phyloP scores from a whole-genome alignment of 1,140 invertebrate species.

The Hycleus phaleratus region DNA sequence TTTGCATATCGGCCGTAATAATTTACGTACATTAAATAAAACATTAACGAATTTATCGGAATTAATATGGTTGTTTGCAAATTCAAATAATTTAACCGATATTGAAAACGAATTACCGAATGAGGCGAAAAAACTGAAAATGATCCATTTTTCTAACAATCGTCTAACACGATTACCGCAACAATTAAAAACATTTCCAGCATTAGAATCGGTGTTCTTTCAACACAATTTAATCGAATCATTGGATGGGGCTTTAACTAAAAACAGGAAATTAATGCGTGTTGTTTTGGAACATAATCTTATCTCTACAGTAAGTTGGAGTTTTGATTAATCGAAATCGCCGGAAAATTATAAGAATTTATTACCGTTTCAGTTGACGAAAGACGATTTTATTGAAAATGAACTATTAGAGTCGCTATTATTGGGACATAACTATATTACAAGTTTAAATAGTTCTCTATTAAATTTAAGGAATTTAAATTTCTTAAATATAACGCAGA shows the following conservation, averaged over 20 bases:
- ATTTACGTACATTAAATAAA: constrained; percentile 61
- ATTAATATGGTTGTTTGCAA: constrained; percentile 68
- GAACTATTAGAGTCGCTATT: constrained; percentile 57
- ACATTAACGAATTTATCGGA: constrained; percentile 60
- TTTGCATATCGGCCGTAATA: constrained; percentile 65
- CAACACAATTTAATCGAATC: constrained; percentile 60
- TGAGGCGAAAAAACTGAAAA: constrained; percentile 53
- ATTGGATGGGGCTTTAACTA: constrained; percentile 60
- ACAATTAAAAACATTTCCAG: constrained; percentile 56
- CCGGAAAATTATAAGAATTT: neutral
- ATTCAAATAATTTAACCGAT: constrained; percentile 62
- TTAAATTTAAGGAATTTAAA: constrained; percentile 56
- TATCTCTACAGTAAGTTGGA: constrained; percentile 56
- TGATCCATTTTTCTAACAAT: constrained; percentile 66
- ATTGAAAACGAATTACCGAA: constrained; percentile 66
- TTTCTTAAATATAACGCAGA: constrained; percentile 65
- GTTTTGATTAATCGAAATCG: neutral
- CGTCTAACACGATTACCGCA: constrained; percentile 58
- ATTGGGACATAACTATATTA: constrained; percentile 61
- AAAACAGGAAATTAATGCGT: constrained; percentile 54
- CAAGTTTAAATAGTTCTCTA: constrained; percentile 64
- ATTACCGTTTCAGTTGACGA: constrained; percentile 49
- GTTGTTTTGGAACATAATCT: constrained; percentile 63
- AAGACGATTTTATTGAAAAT: constrained; percentile 64
- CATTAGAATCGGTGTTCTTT: constrained; percentile 59